Base-by-base conservation (phyloP, 1,140 invertebrate genomes). In the Rhopalosiphum maidis region DNA sequence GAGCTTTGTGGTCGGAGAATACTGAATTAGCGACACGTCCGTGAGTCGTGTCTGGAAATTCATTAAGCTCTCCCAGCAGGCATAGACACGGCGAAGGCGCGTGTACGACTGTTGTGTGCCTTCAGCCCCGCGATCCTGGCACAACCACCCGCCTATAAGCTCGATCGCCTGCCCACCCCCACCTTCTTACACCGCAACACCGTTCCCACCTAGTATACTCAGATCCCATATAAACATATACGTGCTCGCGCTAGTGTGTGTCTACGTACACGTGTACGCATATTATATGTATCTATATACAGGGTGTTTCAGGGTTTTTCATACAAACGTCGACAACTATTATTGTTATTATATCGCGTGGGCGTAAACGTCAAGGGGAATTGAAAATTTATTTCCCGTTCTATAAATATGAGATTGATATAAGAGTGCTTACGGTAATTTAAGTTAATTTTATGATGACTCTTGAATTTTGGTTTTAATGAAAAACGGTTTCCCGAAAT, bases 41-140 rank as follows among this genome's bases (percentile, higher is more conserved):
- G 54, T 37, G 25, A 91, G n/a, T 77, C 90, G 90, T 91, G 90
- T 91, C 60, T 91, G 60, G 90, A 77, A 91, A 91, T 91, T 91
- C 90, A 91, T 91, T 91, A 46, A 91, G 60, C 90, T 22, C 22
- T 86, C 37, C 15, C 41, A 22, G 15, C 43, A 37, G 37, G 37
- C 83, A 41, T 30, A 77, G 41, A 25, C 35, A 55, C 35, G 48
- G 15, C 48, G 48, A 22, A 46, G 86, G 18, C 30, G 30, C 43
- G 30, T 25, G 25, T 43, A 46, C 85, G 86, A 86, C n/a, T 77
- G 60, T 77, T 77, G 43, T 30, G 11, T 43, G 25, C 41, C 22
- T 25, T 9, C 25, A 23, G 83, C 30, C 37, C 21, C 43, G 30
- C 60, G 9, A 11, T 43, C 41, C 15, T 18, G 25, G 3, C 43